A percentile compares a stretch with the other conserved stretches of the same genome.
phyloP scores from a whole-genome alignment of 2,888 invertebrate genomes.

The Saturnia japonica region DNA sequence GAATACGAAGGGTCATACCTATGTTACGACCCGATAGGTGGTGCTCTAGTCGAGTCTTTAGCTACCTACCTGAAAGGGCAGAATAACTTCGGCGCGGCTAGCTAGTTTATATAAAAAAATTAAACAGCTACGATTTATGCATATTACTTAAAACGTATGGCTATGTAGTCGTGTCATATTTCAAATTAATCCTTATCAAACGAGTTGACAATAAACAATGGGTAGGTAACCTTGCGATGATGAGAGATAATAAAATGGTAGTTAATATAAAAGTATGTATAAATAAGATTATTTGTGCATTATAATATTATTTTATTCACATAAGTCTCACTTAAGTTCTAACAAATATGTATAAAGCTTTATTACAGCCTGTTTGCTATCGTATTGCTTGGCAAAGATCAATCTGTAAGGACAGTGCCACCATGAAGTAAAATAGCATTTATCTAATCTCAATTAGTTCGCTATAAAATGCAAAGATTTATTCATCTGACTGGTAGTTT shows the following conservation, averaged over 20 bases:
- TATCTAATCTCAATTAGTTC: too few relatives aligned
- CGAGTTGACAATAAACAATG: conserved; percentile 68
- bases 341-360: neutral
- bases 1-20: neutral
- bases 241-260: conserved; percentile 49
- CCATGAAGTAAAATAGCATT: too few relatives aligned
- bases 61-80: neutral
- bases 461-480: too few relatives aligned
- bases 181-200: conserved; percentile 55
- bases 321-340: neutral
- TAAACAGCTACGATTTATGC: neutral
- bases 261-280: conserved; percentile 43
- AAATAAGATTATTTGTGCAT: conserved; percentile 40
- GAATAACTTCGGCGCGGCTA: neutral
- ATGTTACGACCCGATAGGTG: too few relatives aligned
- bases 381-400: neutral
- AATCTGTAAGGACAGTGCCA: neutral
- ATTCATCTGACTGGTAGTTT: neutral
- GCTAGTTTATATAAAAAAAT: neutral
- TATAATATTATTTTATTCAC: conserved; percentile 35
- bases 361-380: neutral
- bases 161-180: conserved; percentile 5
- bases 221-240: conserved; percentile 61
- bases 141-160: neutral
- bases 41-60: too few relatives aligned